phyloP scores from a whole-genome alignment of 2,113 vertebrate species.

The Gymnorhina tibicen region DNA sequence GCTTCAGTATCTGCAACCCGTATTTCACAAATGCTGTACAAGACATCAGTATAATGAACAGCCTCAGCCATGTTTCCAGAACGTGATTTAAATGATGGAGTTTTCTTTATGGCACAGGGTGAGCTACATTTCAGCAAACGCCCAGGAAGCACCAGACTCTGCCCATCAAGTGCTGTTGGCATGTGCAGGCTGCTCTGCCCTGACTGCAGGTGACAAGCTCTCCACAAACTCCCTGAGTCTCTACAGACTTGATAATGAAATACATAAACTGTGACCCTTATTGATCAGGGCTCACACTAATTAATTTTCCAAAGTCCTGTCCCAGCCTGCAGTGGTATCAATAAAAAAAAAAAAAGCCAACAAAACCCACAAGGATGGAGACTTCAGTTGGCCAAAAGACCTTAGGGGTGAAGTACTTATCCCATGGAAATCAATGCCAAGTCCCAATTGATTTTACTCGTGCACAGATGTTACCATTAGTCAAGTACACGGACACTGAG shows the following conservation, averaged over 20 bases:
- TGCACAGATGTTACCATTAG: neutral
- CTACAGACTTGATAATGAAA: conserved; percentile 56
- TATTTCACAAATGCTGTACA: conserved; percentile 5
- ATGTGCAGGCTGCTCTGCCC: neutral
- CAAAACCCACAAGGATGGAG: neutral
- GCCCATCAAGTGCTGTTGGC: neutral
- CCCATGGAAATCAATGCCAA: neutral
- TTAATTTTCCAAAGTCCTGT: conserved; percentile 53
- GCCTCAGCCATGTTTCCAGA: neutral
- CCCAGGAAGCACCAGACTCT: neutral
- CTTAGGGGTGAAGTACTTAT: neutral
- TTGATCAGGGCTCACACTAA: conserved; percentile 45
- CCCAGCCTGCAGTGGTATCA: conserved; percentile 18
- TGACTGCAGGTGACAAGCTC: neutral
- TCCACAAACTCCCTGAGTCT: conserved; percentile 16
- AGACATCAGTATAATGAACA: conserved; percentile 21
- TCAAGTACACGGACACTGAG: neutral
- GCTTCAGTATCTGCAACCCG: neutral
- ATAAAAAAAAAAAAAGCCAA: neutral
- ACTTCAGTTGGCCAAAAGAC: neutral
- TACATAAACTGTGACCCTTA: conserved; percentile 57
- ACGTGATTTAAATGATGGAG: neutral
- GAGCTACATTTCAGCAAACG: neutral
- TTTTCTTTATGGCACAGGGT: conserved; percentile 7
- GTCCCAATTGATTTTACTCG: neutral